Evolutionary conservation across 2,113 vertebrate genomes (phyloP), one percentile per base, ranked within the genome.

Genomic region (Otus sunia): DNA sequence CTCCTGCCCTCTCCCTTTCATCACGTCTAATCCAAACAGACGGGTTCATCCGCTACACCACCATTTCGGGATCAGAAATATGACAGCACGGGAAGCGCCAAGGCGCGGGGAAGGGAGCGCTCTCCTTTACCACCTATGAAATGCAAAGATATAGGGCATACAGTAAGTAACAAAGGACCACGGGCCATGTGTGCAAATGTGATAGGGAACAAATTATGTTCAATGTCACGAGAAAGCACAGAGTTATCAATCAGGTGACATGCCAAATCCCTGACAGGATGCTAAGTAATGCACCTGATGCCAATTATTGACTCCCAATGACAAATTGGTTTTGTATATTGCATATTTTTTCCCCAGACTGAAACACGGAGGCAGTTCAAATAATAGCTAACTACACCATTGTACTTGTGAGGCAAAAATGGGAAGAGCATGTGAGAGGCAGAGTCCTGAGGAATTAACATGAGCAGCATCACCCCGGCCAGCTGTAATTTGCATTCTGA

Each of bases 261-360:
- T 14, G 19, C 77, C 91, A 95, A 5, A 93, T 60, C 85, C 20
- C 2, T 90, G 94, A 96, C 96, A 92, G 80, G 85, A 85, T 91
- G 93, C 71, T 94, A 74, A 97, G 75, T 26, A 79, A 94, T 71
- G 84, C 84, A 82, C 95, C 88, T 47, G 73, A 34, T 55, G 74
- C 88, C 93, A 92, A 9, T 96, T 97, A 96, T 90, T 90, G 95
- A 92, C 78, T 92, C 66, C 82, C 94, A 69, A 36, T 79, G 94
- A 95, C 94, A 95, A 92, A 96, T 6, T 25, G 62, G 52, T 15
- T 96, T 96, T 96, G 86, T 78, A 90, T 85, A 67, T 94, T 86
- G 94, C 53, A 56, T 64, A 32, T 93, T 83, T 76, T 76, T 43
- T 25, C 2, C 53, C 63, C n/a, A 2, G 49, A 16, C 53, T 20